A percentile compares a stretch with the other conserved stretches of the same genome.
Evolutionary conservation across 2,113 vertebrate genomes (phyloP).

Genomic region (Colaptes auratus): DNA sequence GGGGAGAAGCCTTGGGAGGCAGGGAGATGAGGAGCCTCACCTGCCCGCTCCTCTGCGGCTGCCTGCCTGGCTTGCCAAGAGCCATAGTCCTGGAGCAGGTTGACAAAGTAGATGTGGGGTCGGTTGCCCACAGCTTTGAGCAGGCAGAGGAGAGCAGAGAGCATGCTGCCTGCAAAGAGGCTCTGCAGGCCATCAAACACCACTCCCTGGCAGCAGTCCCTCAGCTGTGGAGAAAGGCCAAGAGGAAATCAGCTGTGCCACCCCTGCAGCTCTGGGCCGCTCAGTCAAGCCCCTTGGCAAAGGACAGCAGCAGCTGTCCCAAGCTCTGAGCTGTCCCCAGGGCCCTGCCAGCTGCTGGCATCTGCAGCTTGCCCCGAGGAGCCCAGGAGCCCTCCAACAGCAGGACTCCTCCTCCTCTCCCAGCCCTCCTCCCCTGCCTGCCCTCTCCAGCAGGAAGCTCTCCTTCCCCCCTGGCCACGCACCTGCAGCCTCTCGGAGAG

Average conservation of each 20-base stretch:
- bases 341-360: neutral
- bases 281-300: no score
- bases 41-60: slow-evolving; percentile 74
- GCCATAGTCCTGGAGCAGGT: slow-evolving; percentile 80
- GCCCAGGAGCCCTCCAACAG: no score
- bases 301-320: neutral
- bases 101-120: slow-evolving; percentile 82
- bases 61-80: slow-evolving; percentile 74
- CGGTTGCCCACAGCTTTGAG: slow-evolving; percentile 84
- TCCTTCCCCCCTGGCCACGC: neutral
- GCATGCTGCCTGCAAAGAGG: slow-evolving; percentile 68
- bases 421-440: no score
- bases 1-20: neutral
- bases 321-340: neutral
- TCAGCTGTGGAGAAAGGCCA: slow-evolving; percentile 65
- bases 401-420: no score
- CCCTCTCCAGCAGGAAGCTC: rapidly evolving
- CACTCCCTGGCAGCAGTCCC: slow-evolving; percentile 84
- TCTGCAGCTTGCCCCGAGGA: neutral
- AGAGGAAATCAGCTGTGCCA: neutral
- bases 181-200: slow-evolving; percentile 88
- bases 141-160: slow-evolving; percentile 76
- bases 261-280: no score
- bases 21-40: slow-evolving; percentile 51
- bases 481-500: slow-evolving; percentile 89